Base-by-base conservation (phyloP, 2,113 vertebrate species). In the Gambusia affinis region DNA sequence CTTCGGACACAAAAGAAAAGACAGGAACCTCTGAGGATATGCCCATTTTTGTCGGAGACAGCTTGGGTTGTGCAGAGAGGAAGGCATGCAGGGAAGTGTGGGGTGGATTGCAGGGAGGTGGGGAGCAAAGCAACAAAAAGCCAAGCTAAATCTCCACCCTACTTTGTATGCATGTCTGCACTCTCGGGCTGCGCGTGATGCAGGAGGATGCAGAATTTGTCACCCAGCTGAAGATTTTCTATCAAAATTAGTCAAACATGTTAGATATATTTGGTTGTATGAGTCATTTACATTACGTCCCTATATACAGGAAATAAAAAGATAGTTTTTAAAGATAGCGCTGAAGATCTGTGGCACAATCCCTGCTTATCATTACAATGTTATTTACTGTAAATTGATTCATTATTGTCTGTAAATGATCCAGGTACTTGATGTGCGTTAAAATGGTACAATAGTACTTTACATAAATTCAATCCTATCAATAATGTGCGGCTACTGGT, bases 161-260 rank as follows among this genome's bases (percentile, higher is more conserved):
- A 67, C 84, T 93, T 92, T 86, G 89, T 89, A 93, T 93, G 87
- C 93, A 85, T 80, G 86, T 76, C 81, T 70, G 65, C 44, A 64
- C 83, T 86, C 76, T 7, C 76, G 12, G 79, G 84, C 88, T 78
- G 87, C 70, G 85, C 82, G 69, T 85, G 70, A 84, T 82, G 88
- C 88, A 83, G 76, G 73, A 80, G 76, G 86, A 90, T 76, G 75
- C 74, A 84, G 79, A 72, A 90, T 92, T 89, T 91, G 86, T 90
- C 87, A 86, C 78, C 78, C 84, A 30, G 88, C 87, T 87, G 60
- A 76, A 82, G 75, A 89, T 87, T 88, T 57, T 57, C 24, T n/a
- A 37, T 57, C 84, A 12, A 54, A 90, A 86, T 88, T 90, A 90
- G 73, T 86, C 78, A 72, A 76, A 83, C 80, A 82, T 86, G 76